Conservation (phyloP, 2,888 invertebrate species). For the Epinotia brunnichana region DNA sequence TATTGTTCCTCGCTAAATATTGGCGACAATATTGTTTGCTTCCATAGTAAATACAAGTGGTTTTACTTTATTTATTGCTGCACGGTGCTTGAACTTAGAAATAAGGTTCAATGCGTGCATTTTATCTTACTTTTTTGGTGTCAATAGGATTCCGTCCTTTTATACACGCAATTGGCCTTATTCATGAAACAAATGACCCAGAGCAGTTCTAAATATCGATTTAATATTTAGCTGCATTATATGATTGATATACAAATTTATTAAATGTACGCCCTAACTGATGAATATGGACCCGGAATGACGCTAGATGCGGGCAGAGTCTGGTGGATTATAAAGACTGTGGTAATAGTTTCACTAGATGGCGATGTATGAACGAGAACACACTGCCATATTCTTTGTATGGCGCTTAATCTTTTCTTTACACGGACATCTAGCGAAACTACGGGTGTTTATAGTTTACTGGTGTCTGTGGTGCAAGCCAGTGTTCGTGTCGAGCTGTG, state of each 20-base stretch:
- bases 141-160: neutral
- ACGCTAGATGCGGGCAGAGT: neutral
- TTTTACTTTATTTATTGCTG: too few relatives aligned
- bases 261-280: neutral
- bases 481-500: neutral
- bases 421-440: neutral
- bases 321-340: neutral
- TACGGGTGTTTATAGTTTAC: neutral
- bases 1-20: neutral
- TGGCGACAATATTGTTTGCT: neutral
- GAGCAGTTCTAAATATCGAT: neutral
- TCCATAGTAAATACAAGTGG: neutral
- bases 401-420: neutral
- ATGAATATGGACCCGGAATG: constrained; percentile 11
- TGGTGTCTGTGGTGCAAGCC: neutral
- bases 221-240: neutral
- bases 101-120: too few relatives aligned
- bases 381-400: neutral
- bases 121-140: too few relatives aligned
- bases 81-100: too few relatives aligned
- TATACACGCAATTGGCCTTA: neutral
- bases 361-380: neutral
- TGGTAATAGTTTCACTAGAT: neutral
- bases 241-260: neutral
- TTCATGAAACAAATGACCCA: neutral